Percentiles rank a stretch among this genome's conserved stretches.
Evolutionary conservation across 1,140 invertebrate genomes (phyloP).

Genomic region (Microplitis mediator): DNA sequence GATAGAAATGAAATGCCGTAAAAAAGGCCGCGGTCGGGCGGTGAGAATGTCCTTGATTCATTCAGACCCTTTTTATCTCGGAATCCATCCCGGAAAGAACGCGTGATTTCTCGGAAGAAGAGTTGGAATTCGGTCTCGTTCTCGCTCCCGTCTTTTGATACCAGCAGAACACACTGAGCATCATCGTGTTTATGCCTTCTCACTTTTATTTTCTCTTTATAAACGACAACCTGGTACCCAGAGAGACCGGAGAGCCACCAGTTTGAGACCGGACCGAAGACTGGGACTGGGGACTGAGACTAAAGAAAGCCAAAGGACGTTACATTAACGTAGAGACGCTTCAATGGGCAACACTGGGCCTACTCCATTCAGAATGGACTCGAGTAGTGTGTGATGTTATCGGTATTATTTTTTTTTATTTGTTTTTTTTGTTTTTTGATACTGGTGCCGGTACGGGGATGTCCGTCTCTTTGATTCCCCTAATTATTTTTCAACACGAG

Average conservation of each 20-base stretch:
- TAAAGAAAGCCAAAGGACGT: slow-evolving; percentile 4
- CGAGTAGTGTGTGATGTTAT: slow-evolving; percentile 53
- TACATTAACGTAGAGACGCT: slow-evolving; percentile 41
- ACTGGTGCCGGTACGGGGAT: slow-evolving; percentile 39
- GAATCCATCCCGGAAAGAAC: slow-evolving; percentile 64
- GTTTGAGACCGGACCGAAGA: slow-evolving; percentile 4
- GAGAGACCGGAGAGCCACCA: not conserved
- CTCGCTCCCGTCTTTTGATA: not conserved
- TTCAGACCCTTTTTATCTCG: slow-evolving; percentile 62
- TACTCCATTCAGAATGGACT: slow-evolving; percentile 48
- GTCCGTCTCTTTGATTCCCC: slow-evolving; percentile 59
- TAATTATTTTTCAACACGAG: slow-evolving; percentile 61
- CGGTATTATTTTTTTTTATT: slow-evolving; percentile 44
- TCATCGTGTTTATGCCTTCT: not conserved
- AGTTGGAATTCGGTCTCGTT: slow-evolving; percentile 20
- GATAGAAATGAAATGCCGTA: not conserved
- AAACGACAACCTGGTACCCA: too few species aligned
- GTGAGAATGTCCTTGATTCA: slow-evolving; percentile 57
- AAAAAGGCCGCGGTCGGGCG: not conserved
- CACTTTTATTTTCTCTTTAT: not conserved
- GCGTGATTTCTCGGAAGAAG: slow-evolving; percentile 59
- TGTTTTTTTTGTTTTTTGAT: slow-evolving; percentile 22
- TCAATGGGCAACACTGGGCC: slow-evolving; percentile 43
- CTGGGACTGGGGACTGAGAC: not conserved
- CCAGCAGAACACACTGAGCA: too few species aligned